A percentile compares a stretch with the other conserved stretches of the same genome.
These are phyloP conservation scores for Centropristis striata DNA, from an alignment of 2,113 vertebrate species.

Conservation along the genomic window DNA sequence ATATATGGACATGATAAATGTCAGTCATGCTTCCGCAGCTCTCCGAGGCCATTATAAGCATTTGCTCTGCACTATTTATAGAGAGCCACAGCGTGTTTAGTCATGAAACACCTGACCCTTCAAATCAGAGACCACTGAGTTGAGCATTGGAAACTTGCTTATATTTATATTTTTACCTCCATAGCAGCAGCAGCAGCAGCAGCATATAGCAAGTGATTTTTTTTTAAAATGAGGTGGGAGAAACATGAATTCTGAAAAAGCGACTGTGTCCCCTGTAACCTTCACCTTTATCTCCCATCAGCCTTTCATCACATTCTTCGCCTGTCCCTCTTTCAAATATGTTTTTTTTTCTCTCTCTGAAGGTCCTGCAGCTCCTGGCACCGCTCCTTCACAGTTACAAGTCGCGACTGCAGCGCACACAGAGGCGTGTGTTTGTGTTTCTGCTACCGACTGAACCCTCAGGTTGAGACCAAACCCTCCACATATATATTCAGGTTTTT, in stretches of 20 bases:
- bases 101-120: conserved; percentile 77
- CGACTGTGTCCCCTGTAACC: conserved; percentile 19
- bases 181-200: conserved; percentile 10
- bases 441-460: conserved; percentile 25
- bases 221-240: not conserved
- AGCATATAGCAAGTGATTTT: conserved; percentile 11
- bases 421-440: conserved; percentile 44
- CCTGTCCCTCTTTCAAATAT: conserved; percentile 43
- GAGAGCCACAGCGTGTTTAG: conserved; percentile 76
- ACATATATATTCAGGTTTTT: conserved; percentile 26
- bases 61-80: conserved; percentile 73
- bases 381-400: conserved; percentile 37
- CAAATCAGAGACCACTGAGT: conserved; percentile 56
- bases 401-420: conserved; percentile 58
- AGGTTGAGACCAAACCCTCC: conserved; percentile 34
- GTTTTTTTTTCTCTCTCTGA: conserved; percentile 8
- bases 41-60: conserved; percentile 71
- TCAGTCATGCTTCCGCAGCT: conserved; percentile 69
- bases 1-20: conserved; percentile 77
- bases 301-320: conserved; percentile 39
- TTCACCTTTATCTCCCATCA: conserved; percentile 52
- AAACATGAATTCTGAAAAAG: conserved; percentile 29
- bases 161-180: conserved; percentile 39
- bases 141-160: conserved; percentile 40
- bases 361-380: conserved; percentile 39